Base-by-base conservation (phyloP, 2,888 invertebrate genomes). In the Synergus laeviventris region DNA sequence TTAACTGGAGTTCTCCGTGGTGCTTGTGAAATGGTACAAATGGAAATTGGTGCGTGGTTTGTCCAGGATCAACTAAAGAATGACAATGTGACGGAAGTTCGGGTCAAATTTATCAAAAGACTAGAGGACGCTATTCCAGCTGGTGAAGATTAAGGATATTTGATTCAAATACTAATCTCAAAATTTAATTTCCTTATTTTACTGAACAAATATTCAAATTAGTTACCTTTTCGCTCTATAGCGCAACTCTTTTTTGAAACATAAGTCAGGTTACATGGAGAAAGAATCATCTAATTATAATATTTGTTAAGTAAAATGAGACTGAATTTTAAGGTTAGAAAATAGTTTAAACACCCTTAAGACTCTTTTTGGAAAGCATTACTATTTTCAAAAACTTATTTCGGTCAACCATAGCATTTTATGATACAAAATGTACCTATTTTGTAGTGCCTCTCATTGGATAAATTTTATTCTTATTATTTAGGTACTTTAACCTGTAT, bases 121-220 rank as follows among this genome's bases (percentile, higher is more conserved):
- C 92, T 99, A 88, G 99, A 99, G 92, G 99, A 99, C 92, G 98
- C 98, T 1, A 96, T 99, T 86, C 99, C 99, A 12, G 98, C 98
- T 59, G 99, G 99, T 31, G 99, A 99, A 92, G 99, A 99, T 92
- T 99, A 95, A 93, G 70, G 74, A 61, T 75, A 24, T 73, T 64
- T 73, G 54, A 16, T 56, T n/a, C 64, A 66, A 59, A 38, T 31
- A 5, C 31, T 31, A 31, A 31, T 0, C 31, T 0, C 0, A 31
- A 31, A 31, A 31, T 4, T 31, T 5, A 31, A 31, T 31, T 36
- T 39, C 14, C 36, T 75, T 77, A 45, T 54, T 76, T 75, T 73
- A 31, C 4, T 31, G 70, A 70, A 31, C 31, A 31, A 31, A 31
- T 31, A 31, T 31, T 31, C 2, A 31, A 31, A 31, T 31, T 31